Base-by-base conservation (phyloP, 2,797 vertebrate genomes). In the Lagodon rhomboides region DNA sequence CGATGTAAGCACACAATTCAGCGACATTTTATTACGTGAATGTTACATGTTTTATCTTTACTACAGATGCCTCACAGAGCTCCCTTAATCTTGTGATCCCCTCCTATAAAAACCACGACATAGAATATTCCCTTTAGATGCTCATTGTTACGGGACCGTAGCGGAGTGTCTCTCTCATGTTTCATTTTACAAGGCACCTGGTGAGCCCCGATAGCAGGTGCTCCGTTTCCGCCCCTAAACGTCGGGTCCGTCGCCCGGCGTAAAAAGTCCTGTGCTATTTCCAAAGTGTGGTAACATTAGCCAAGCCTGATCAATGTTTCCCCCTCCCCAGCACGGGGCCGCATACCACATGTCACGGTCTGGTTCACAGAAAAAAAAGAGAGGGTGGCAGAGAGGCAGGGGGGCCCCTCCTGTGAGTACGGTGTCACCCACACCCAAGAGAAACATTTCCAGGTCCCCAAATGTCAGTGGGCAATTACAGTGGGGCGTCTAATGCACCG, bases 391-490 rank as follows among this genome's bases (percentile, higher is more conserved):
- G 65, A 75, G 60, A 74, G 25, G 60, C 54, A 59, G 27, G 34
- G 34, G 66, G 27, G 12, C 65, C 65, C 51, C 60, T 73, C 60
- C 25, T 69, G 74, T 76, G 43, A 63, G 20, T 62, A 53, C 47
- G 41, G 77, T 85, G 81, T 89, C 90, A 89, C 89, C 82, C 83
- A 87, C 75, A 74, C 87, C 89, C 89, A 87, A 88, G 66, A 90
- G 82, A 92, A 94, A 93, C 84, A 90, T 93, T 91, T 92, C 85
- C 73, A 86, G 76, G 83, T 75, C 85, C 67, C 88, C 83, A 89
- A 93, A 93, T 88, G 89, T 89, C 85, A 82, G 87, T 77, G 70
- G 86, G 91, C 88, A 89, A 91, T 92, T 90, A 90, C 75, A 87
- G 83, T 25, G 62, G 49, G 83, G 63, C 59, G 50, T 83, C 66